A percentile compares a stretch with the other conserved stretches of the same genome.
Conservation (phyloP, 2,888 invertebrate species). For the Eristalis tenax region DNA sequence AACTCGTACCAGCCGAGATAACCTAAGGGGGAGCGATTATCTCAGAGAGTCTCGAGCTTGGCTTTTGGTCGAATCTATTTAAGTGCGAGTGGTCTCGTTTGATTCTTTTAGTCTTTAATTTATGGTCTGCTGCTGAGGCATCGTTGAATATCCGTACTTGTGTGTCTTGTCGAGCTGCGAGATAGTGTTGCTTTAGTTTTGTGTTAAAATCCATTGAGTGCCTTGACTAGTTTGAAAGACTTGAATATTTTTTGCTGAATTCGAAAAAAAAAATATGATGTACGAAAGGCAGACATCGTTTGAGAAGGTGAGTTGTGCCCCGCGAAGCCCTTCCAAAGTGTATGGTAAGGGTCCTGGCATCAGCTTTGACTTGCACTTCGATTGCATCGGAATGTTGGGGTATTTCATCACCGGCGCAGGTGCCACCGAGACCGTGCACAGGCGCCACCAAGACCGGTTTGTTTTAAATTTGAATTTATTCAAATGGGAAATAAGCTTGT, state of each 20-base stretch:
- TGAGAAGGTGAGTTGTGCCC: conserved; percentile 77
- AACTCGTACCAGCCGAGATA: conserved; percentile 50
- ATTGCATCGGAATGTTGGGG: neutral
- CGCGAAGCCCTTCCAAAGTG: neutral
- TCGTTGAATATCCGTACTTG: neutral
- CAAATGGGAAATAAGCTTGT: neutral
- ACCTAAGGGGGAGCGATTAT: conserved; percentile 56
- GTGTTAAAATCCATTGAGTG: neutral
- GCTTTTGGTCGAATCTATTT: conserved; percentile 56
- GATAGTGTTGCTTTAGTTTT: neutral
- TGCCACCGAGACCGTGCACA: neutral
- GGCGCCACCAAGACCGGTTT: neutral
- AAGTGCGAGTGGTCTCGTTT: conserved; percentile 44
- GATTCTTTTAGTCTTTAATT: conserved; percentile 65
- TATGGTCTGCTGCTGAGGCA: conserved; percentile 36
- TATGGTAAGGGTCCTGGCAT: neutral
- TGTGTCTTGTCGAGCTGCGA: neutral
- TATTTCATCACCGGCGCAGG: neutral
- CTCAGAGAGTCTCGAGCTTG: conserved; percentile 40
- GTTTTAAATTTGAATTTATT: neutral
- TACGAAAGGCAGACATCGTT: conserved; percentile 78
- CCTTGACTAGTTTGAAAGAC: neutral
- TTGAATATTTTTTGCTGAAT: neutral
- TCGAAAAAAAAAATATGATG: conserved; percentile 73
- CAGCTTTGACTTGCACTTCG: neutral